These are phyloP conservation scores for Aradus depressus DNA, from an alignment of 2,888 invertebrate species.

Conservation along the genomic window DNA sequence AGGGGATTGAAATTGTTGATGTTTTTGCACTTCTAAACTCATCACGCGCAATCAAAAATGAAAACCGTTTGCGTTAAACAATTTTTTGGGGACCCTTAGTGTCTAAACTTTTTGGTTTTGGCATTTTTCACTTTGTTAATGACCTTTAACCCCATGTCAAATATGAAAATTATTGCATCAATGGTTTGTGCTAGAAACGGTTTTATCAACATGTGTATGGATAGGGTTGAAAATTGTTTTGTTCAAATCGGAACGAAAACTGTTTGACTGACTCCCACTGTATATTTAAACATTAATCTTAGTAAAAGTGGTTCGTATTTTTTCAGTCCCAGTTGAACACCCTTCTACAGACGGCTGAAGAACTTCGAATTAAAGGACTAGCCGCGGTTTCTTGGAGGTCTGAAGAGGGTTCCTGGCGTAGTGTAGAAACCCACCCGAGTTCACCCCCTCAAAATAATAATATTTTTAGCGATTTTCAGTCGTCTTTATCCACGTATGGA, in stretches of 20 bases:
- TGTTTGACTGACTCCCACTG: background rate
- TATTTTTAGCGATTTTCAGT: slow-evolving; percentile 9
- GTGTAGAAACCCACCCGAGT: slow-evolving; percentile 31
- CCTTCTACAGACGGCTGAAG: slow-evolving; percentile 81
- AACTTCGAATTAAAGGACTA: slow-evolving; percentile 79
- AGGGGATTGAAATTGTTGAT: too few relatives aligned
- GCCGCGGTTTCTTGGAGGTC: slow-evolving; percentile 82
- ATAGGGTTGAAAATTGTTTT: background rate
- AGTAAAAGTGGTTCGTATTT: slow-evolving; percentile 7
- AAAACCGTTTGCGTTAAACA: too few relatives aligned
- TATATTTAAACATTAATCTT: background rate
- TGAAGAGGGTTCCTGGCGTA: slow-evolving; percentile 35
- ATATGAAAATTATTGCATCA: too few relatives aligned
- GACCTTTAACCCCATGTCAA: too few relatives aligned
- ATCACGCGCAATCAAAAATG: too few relatives aligned
- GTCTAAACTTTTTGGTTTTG: too few relatives aligned
- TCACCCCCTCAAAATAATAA: slow-evolving; percentile 10
- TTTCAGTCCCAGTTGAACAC: slow-evolving; percentile 74
- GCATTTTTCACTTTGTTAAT: too few relatives aligned
- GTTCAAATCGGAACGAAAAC: background rate
- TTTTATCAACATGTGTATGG: background rate
- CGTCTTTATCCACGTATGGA: slow-evolving; percentile 7
- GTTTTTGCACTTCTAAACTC: too few relatives aligned
- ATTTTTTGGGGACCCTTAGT: too few relatives aligned
- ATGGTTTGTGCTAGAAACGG: too few relatives aligned